Percentiles rank a stretch among this genome's conserved stretches.
Evolutionary conservation across 2,113 vertebrate genomes (phyloP).

Genomic region (Brachyhypopomus gauderio): DNA sequence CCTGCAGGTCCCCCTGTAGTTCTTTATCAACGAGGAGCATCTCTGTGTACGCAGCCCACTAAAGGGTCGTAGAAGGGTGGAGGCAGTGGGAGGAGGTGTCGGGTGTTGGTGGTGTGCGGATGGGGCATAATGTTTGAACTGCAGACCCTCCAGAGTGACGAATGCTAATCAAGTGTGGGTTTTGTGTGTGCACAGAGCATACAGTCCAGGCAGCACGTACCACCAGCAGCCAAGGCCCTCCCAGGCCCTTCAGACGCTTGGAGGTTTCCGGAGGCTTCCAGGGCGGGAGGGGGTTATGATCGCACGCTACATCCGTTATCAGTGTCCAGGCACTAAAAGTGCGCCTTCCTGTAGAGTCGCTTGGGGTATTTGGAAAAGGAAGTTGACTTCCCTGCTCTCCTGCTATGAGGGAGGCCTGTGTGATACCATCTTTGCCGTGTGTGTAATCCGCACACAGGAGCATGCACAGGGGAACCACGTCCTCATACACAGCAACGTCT

Average conservation of each 20-base stretch:
- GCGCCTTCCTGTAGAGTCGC: slow-evolving; percentile 67
- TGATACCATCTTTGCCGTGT: slow-evolving; percentile 49
- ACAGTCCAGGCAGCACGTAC: slow-evolving; percentile 61
- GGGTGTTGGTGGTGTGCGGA: background rate
- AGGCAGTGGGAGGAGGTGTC: too few species aligned
- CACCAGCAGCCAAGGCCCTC: slow-evolving; percentile 33
- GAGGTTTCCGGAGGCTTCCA: slow-evolving; percentile 11
- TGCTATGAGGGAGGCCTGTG: slow-evolving; percentile 35
- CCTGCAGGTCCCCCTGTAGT: background rate
- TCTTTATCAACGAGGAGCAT: slow-evolving; percentile 16
- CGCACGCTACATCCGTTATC: slow-evolving; percentile 57
- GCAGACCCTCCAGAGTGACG: background rate
- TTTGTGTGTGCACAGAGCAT: slow-evolving; percentile 31
- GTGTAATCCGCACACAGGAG: slow-evolving; percentile 46
- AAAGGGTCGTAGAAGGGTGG: background rate
- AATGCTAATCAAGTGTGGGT: slow-evolving; percentile 24
- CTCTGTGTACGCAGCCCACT: background rate
- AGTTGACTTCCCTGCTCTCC: slow-evolving; percentile 51
- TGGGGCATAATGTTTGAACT: background rate
- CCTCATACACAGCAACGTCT: too few species aligned
- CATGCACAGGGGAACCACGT: background rate
- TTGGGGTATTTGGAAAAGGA: slow-evolving; percentile 61
- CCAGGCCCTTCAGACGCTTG: slow-evolving; percentile 38
- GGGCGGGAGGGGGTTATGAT: slow-evolving; percentile 54
- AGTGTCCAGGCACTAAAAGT: slow-evolving; percentile 60